Base-by-base conservation (phyloP, 2,888 invertebrate genomes). In the Chouioia cunea region DNA sequence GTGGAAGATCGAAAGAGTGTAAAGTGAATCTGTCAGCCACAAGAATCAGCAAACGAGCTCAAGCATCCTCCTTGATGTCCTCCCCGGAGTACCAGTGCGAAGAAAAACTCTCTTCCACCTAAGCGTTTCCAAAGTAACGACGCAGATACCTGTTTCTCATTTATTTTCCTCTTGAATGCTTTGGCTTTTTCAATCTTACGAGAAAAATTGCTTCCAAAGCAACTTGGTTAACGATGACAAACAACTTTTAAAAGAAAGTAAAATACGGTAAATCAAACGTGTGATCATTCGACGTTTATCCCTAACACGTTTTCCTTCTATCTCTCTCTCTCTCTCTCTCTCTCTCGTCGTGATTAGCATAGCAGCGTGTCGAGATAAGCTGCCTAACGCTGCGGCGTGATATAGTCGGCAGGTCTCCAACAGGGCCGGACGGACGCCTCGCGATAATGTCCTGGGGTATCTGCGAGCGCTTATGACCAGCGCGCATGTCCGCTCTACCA, bases 281-380 rank as follows among this genome's bases (percentile, higher is more conserved):
- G 10, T 36, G 36, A 10, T 36, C 36, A 36, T 36, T 10, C 36
- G 1, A 6, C 4, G 10, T 36, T 36, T 10, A 36, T 10, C 36
- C n/a, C 36, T 10, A 12, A 36, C 10, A 36, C 36, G 12, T 36
- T 6, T 10, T 36, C 4, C 12, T 12, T 36, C 36, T 36, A 6
- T 36, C 36, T 27, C 27, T 27, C 27, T 27, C 27, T 27, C 27
- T 27, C 27, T 27, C 27, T 27, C 27, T 27, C 27, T 27, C 27
- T 27, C 77, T 76, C 73, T 43, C 59, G 58, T 36, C 78, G 76
- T 82, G 83, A 83, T 83, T 83, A 83, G 82, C 82, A 80, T 79
- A 80, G 81, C 81, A 81, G 78, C 78, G 78, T 79, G 78, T 79
- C 79, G 79, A 81, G 83, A 83, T 83, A 83, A 83, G 82, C 83